A percentile compares a stretch with the other conserved stretches of the same genome.
Evolutionary conservation across 2,797 vertebrate species (phyloP).

Genomic region (Melanogrammus aeglefinus): DNA sequence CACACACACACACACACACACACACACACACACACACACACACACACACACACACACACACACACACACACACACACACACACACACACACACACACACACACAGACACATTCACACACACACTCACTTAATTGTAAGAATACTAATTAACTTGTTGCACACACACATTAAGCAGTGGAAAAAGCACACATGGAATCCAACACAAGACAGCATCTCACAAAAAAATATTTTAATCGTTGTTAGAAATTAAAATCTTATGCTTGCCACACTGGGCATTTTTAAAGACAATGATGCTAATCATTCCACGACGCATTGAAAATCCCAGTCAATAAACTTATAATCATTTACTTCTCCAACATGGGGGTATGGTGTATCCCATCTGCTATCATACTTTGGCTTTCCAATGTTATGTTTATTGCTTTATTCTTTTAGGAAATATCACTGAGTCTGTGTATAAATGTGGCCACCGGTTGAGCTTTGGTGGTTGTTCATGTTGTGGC

Average conservation of each 20-base stretch:
- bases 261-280: slow-evolving; percentile 34
- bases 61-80: slow-evolving; percentile 12
- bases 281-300: slow-evolving; percentile 32
- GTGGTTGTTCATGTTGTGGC: too few relatives aligned
- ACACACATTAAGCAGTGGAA: neutral
- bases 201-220: too few relatives aligned
- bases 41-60: neutral
- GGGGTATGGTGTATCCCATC: slow-evolving; percentile 32
- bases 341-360: slow-evolving; percentile 50
- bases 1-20: too few relatives aligned
- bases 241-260: slow-evolving; percentile 35
- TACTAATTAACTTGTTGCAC: neutral
- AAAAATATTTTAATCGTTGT: slow-evolving; percentile 30
- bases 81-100: slow-evolving; percentile 4
- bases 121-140: slow-evolving; percentile 13
- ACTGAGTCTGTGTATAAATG: too few relatives aligned
- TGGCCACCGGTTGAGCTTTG: too few relatives aligned
- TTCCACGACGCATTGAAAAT: slow-evolving; percentile 22
- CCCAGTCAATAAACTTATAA: slow-evolving; percentile 16
- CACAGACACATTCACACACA: too few relatives aligned
- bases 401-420: slow-evolving; percentile 37
- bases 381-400: slow-evolving; percentile 35
- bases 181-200: neutral
- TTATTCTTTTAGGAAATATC: slow-evolving; percentile 9
- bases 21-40: too few relatives aligned